phyloP scores from a whole-genome alignment of 1,140 invertebrate genomes.

The Mamestra configurata region DNA sequence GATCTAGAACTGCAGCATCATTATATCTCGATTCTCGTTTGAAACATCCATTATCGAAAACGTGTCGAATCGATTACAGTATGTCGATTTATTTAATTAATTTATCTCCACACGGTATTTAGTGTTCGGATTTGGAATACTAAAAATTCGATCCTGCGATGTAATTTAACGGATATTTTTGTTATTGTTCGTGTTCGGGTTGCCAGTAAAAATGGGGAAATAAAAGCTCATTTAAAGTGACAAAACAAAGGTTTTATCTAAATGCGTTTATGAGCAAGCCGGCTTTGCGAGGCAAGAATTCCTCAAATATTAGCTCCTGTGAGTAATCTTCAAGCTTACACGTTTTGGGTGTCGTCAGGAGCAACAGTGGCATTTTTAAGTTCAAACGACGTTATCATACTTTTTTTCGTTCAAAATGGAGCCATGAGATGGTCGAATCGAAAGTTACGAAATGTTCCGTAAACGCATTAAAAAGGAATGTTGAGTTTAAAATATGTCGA shows the following conservation, averaged over 20 bases:
- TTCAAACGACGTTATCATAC: constrained; percentile 63
- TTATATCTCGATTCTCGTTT: constrained; percentile 27
- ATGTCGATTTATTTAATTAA: constrained; percentile 29
- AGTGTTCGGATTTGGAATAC: constrained; percentile 24
- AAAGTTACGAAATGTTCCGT: constrained; percentile 35
- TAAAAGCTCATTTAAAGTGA: constrained; percentile 23
- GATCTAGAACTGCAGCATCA: constrained; percentile 23
- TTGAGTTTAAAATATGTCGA: neutral
- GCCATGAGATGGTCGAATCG: constrained; percentile 1
- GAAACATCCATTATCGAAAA: constrained; percentile 41
- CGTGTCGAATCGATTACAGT: constrained; percentile 30
- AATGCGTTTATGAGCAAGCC: constrained; percentile 56
- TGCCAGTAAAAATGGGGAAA: constrained; percentile 1
- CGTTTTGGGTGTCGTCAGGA: constrained; percentile 55
- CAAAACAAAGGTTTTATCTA: constrained; percentile 64
- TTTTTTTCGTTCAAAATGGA: constrained; percentile 22
- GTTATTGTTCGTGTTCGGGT: neutral
- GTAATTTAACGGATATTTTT: neutral
- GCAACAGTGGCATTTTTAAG: constrained; percentile 61
- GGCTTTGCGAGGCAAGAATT: constrained; percentile 63
- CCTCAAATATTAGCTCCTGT: constrained; percentile 81
- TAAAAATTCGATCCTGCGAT: neutral
- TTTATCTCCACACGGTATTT: constrained; percentile 18
- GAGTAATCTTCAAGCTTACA: constrained; percentile 60
- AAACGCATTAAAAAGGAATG: constrained; percentile 12